Evolutionary conservation across 1,140 invertebrate species (phyloP), one percentile per base, ranked within the genome.

Genomic region (Hypothenemus hampei): DNA sequence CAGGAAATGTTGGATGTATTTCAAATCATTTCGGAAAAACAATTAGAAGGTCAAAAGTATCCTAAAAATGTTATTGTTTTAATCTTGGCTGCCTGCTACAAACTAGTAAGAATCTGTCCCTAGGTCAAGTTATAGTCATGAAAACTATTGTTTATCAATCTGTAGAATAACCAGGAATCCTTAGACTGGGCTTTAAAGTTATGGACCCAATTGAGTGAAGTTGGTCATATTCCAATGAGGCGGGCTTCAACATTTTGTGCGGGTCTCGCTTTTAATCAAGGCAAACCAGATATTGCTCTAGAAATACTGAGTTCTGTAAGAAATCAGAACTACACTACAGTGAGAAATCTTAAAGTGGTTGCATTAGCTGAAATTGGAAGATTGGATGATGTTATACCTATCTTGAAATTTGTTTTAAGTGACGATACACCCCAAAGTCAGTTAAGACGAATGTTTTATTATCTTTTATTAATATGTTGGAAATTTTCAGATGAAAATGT

Each of bases 1-100:
- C 63, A 82, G 24, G 80, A 90, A 40, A 77, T 89, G 31, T 70
- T 83, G 37, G 72, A 80, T 43, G 67, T 81, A 8, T 88, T 82
- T 70, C 75, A 87, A 26, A 66, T 70, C 10, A 75, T 86, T 5
- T 71, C 78, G 65, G 61, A 72, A 0, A 79, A 76, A 62, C 77
- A 82, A 64, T 60, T 81, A 2, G 72, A 78, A 52, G 81, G 79
- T 60, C 70, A 72, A 2, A 79, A 79, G 49, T 86, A 76, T 69
- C 86, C 86, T 1, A 82, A 79, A 64, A 84, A 87, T 72, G 70
- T 76, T 31, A 66, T 85, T 4, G 75, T 84, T 19, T 64, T 91
- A 18, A 72, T 78, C 19, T 64, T 84, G 39, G 87, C 81, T 43
- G 77, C 85, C 18, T 89, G 83, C 68, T 88, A 87, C 65, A 87